Conservation (phyloP, 2,888 invertebrate genomes). For the Ormyrus rosae region DNA sequence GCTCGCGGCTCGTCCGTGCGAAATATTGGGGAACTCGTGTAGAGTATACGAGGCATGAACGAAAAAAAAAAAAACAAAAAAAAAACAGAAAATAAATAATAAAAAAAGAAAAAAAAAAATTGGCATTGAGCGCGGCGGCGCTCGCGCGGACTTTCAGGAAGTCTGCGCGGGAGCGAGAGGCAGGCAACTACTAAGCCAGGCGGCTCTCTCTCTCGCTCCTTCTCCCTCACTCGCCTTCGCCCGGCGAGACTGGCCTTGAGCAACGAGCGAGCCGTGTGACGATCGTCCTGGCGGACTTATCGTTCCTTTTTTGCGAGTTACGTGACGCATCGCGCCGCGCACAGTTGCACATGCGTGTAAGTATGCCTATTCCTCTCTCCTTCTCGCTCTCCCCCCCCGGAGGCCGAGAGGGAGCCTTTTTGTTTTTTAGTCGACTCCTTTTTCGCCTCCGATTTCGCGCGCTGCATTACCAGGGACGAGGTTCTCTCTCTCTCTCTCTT, state of each 20-base stretch:
- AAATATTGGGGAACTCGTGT: conserved; percentile 20
- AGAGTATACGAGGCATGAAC: too few species aligned
- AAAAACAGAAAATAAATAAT: conserved; percentile 27
- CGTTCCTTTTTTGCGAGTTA: conserved; percentile 52
- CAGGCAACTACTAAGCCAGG: conserved; percentile 53
- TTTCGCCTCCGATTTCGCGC: not conserved
- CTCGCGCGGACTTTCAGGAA: not conserved
- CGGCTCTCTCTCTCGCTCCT: conserved; percentile 40
- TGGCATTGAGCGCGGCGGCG: conserved; percentile 40
- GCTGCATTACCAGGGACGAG: not conserved
- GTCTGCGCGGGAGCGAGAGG: conserved; percentile 7
- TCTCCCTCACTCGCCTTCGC: conserved; percentile 36
- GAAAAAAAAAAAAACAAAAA: not conserved
- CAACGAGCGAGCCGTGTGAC: conserved; percentile 24
- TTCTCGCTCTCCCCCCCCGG: not conserved
- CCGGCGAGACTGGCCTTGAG: conserved; percentile 40
- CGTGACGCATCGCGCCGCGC: conserved; percentile 52
- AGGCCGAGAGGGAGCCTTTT: too few species aligned
- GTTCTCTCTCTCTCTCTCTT: not conserved
- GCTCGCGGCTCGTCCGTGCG: conserved; percentile 3
- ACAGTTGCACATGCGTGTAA: conserved; percentile 45
- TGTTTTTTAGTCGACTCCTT: not conserved
- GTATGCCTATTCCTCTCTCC: conserved; percentile 1
- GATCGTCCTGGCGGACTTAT: conserved; percentile 51
- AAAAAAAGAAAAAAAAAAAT: conserved; percentile 31